Evolutionary conservation across 2,888 invertebrate genomes (phyloP).

Genomic region (Polyommatus iphigenia): DNA sequence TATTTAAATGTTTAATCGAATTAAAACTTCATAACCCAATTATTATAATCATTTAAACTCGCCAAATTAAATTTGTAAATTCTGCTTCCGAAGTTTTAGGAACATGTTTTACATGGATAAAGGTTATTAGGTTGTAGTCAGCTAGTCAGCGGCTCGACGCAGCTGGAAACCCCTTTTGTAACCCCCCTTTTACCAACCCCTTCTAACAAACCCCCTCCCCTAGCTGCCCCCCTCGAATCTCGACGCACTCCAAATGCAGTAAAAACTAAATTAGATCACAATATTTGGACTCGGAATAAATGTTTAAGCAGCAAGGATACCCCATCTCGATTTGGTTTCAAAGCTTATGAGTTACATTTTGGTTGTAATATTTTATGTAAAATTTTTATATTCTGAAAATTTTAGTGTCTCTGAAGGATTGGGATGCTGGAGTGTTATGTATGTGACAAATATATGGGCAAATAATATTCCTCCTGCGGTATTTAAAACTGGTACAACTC

Average conservation of each 20-base stretch:
- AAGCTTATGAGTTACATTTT: background rate
- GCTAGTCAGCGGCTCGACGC: background rate
- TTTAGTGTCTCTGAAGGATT: background rate
- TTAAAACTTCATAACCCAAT: constrained; percentile 27
- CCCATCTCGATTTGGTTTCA: background rate
- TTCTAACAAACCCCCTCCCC: background rate
- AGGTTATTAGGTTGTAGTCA: constrained; percentile 11
- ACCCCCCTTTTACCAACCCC: background rate
- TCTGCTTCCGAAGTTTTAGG: constrained; percentile 3
- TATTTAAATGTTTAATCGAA: constrained; percentile 8
- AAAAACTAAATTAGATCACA: constrained; percentile 26
- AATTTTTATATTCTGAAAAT: background rate
- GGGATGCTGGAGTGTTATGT: background rate
- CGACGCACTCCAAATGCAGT: background rate
- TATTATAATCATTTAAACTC: constrained; percentile 23
- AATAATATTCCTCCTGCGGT: background rate
- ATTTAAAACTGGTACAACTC: background rate
- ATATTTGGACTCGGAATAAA: constrained; percentile 11
- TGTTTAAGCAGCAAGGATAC: background rate
- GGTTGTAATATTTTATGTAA: background rate
- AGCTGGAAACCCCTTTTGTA: background rate
- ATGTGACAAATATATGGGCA: background rate
- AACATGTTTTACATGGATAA: constrained; percentile 21
- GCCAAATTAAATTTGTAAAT: constrained; percentile 25
- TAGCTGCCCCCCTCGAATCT: background rate